Conservation (phyloP, 2,888 invertebrate genomes). For the Phortica magna region DNA sequence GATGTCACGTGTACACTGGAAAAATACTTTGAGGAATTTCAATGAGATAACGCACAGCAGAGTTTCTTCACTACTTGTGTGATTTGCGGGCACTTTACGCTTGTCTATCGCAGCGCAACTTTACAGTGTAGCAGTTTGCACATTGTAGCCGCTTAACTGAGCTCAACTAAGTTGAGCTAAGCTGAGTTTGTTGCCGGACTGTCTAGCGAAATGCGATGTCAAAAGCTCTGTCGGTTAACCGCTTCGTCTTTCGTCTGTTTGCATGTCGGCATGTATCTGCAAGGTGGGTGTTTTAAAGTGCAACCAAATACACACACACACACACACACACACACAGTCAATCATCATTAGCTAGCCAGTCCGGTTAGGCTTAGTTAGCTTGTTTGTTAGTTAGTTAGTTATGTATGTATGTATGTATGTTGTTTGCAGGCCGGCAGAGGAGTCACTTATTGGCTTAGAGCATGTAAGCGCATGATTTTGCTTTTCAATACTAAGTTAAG, state of each 20-base stretch:
- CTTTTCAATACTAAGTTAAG: slow-evolving; percentile 64
- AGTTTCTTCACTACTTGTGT: too few species aligned
- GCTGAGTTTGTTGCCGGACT: slow-evolving; percentile 4
- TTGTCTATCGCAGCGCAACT: too few species aligned
- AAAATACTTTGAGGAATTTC: too few species aligned
- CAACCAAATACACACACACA: not conserved
- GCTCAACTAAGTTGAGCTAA: slow-evolving; percentile 6
- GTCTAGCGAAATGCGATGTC: slow-evolving; percentile 21
- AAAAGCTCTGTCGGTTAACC: not conserved
- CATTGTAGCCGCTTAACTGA: not conserved
- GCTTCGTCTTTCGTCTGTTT: not conserved
- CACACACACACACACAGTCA: not conserved
- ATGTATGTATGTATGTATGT: slow-evolving; percentile 20
- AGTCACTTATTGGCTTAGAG: slow-evolving; percentile 1
- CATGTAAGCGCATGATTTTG: slow-evolving; percentile 48
- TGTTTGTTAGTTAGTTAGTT: not conserved
- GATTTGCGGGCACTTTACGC: too few species aligned
- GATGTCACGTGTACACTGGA: too few species aligned
- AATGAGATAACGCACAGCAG: too few species aligned
- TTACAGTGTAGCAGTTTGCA: too few species aligned
- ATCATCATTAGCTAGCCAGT: not conserved
- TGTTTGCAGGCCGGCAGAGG: not conserved
- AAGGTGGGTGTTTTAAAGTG: slow-evolving; percentile 8
- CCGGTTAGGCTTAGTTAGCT: slow-evolving; percentile 4
- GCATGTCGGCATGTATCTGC: not conserved